Evolutionary conservation across 2,797 vertebrate genomes (phyloP), one percentile per base, ranked within the genome.

Genomic region (Cichlasoma orientale): DNA sequence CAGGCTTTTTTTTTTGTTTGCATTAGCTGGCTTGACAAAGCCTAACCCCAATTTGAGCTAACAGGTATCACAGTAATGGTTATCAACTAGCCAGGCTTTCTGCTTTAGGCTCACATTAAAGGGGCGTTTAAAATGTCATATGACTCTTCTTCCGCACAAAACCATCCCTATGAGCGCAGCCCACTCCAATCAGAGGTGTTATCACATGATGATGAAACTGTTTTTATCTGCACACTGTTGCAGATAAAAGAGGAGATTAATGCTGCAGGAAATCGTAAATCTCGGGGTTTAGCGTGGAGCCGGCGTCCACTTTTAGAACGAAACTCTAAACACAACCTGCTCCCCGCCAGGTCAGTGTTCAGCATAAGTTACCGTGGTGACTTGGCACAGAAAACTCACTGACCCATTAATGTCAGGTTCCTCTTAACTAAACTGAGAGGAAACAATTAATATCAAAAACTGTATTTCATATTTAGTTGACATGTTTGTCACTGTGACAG

Each of bases 361-460:
- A 44, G 21, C 59, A 44, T 18, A 63, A 44, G 59, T 63, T 27
- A 63, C 59, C 59, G 18, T 63, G 61, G 23, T 66, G 38, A 47
- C 38, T 2, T 63, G 25, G 18, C 8, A 63, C 11, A 14, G 18
- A 23, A 63, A 2, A 44, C 41, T 44, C 59, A 44, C 59, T 44
- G 44, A 66, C 44, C 61, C 16, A 47, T 44, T 66, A 66, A 44
- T 66, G 11, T 18, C 11, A 7, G 10, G 25, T 1, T 68, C n/a
- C 19, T 68, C 14, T n/a, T 68, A 68, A n/a, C 41, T 50, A 29
- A n/a, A 50, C 5, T 27, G 41, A 66, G 7, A 50, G 6, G 6
- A 44, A 16, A 50, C 16, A 16, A 5, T 8, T 23, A 66, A 2
- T 29, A 27, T 19, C 41, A 27, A 68, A 68, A 29, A 41, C 9